These are phyloP conservation scores for Tribolium castaneum DNA, from an alignment of 1,140 invertebrate genomes.

Conservation along the genomic window DNA sequence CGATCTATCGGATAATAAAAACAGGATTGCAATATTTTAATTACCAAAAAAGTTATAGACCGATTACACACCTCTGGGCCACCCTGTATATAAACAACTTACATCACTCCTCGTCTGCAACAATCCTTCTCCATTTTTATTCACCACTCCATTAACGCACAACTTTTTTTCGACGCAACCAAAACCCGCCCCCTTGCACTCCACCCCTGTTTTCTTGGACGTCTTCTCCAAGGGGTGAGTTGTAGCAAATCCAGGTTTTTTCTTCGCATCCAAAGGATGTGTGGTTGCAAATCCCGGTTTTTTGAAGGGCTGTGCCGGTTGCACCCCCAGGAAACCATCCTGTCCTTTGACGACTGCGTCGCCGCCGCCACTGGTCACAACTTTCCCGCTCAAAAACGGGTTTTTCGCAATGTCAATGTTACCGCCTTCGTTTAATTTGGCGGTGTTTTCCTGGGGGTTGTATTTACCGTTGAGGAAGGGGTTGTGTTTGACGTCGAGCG, in stretches of 20 bases:
- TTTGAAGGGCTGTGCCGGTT: slow-evolving; percentile 50
- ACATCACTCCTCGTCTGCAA: slow-evolving; percentile 65
- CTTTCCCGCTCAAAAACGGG: slow-evolving; percentile 57
- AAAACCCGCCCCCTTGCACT: slow-evolving; percentile 67
- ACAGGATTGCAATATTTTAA: no score
- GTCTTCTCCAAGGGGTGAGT: slow-evolving; percentile 7
- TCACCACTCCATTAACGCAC: slow-evolving; percentile 70
- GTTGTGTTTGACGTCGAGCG: slow-evolving; percentile 57
- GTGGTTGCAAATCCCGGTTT: slow-evolving; percentile 44
- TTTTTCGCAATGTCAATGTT: slow-evolving; percentile 43
- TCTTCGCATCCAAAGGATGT: slow-evolving; percentile 37
- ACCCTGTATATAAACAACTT: slow-evolving; percentile 46
- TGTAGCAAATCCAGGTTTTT: slow-evolving; percentile 43
- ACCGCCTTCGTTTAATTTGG: slow-evolving; percentile 6
- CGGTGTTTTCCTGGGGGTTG: neutral
- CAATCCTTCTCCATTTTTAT: slow-evolving; percentile 62
- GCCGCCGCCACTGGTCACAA: slow-evolving; percentile 6
- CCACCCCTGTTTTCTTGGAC: neutral
- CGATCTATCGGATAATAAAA: no score
- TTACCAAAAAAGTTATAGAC: no score
- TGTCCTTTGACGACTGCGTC: neutral
- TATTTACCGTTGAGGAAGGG: slow-evolving; percentile 58
- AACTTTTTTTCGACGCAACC: slow-evolving; percentile 69
- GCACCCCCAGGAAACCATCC: slow-evolving; percentile 57
- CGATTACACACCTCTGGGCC: no score